Conservation (phyloP, 2,113 vertebrate genomes). For the Myotis brandtii region DNA sequence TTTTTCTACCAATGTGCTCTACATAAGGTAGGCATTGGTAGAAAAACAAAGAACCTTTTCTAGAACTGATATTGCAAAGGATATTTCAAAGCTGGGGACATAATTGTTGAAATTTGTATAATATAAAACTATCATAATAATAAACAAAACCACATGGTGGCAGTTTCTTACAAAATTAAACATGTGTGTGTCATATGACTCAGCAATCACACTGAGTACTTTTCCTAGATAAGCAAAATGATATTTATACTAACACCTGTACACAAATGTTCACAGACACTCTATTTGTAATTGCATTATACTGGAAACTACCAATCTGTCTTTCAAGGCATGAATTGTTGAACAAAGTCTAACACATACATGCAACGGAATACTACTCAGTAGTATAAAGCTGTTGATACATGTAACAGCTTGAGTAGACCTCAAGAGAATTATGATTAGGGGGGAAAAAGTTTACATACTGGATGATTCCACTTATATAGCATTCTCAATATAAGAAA, state of each 20-base stretch:
- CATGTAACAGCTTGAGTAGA: background rate
- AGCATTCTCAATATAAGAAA: background rate
- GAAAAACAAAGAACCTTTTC: background rate
- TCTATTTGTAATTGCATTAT: background rate
- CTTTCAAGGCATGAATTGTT: background rate
- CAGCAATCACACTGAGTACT: background rate
- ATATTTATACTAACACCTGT: background rate
- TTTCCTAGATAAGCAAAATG: background rate
- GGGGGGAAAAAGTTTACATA: background rate
- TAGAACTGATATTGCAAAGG: background rate
- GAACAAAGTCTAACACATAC: background rate
- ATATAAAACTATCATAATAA: background rate
- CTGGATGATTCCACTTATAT: background rate
- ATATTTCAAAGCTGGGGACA: background rate
- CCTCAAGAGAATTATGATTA: background rate
- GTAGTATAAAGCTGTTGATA: background rate
- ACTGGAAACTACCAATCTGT: background rate
- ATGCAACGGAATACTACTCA: background rate
- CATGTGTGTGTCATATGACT: background rate
- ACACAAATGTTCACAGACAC: background rate
- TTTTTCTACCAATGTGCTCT: background rate
- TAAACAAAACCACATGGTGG: background rate
- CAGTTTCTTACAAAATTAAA: background rate
- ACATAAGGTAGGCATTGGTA: background rate
- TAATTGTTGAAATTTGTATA: background rate